These are phyloP conservation scores for Phenganax subtilis DNA, from an alignment of 92 coral and sea anemone genomes.

Conservation along the genomic window DNA sequence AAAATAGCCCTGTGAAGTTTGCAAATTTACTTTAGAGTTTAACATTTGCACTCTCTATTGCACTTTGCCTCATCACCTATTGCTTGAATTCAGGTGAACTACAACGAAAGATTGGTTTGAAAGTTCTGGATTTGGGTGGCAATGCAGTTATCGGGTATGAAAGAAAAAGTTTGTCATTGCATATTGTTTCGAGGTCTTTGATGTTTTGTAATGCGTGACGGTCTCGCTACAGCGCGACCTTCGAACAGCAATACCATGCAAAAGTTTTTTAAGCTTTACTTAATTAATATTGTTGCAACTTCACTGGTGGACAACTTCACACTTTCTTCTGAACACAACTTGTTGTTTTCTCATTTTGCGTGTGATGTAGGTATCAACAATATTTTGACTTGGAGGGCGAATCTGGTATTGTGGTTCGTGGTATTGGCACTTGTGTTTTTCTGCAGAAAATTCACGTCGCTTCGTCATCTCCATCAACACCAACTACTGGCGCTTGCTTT, in stretches of 20 bases:
- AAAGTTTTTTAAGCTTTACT: too few relatives aligned
- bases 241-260: too few relatives aligned
- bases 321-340: too few relatives aligned
- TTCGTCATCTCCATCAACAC: constrained; percentile 61
- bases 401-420: constrained; percentile 92
- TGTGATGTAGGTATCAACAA: constrained; percentile 72
- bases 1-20: too few relatives aligned
- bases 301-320: too few relatives aligned
- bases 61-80: not conserved
- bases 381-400: constrained; percentile 98
- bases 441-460: constrained; percentile 49
- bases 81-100: constrained; percentile 66
- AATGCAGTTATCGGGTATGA: constrained; percentile 92
- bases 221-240: too few relatives aligned
- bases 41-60: not conserved
- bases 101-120: constrained; percentile 88
- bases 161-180: not conserved
- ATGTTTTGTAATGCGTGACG: not conserved
- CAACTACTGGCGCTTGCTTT: constrained; percentile 5
- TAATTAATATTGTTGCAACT: too few relatives aligned
- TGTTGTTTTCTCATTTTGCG: not conserved
- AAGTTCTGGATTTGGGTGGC: constrained; percentile 89
- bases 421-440: constrained; percentile 89
- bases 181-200: not conserved
- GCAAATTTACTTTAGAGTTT: not conserved